These are phyloP conservation scores for Montipora sp. DNA, from an alignment of 64 coral and sea anemone species.

Conservation along the genomic window DNA sequence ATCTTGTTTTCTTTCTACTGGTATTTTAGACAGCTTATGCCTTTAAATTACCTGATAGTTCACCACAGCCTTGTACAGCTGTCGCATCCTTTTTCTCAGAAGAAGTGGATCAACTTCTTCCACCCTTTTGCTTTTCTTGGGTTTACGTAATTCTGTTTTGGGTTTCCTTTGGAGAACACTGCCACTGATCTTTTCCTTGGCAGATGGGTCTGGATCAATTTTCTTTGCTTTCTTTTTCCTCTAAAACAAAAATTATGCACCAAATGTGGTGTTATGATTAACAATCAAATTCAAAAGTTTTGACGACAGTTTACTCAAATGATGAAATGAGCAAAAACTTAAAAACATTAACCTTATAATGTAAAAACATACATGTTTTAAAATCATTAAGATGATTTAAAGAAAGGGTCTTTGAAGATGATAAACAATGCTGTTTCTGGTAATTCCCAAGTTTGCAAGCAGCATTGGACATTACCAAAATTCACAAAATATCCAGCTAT, in stretches of 20 bases:
- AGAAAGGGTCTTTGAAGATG: no score
- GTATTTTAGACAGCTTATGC: no score
- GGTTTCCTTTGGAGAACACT: slow-evolving; percentile 57
- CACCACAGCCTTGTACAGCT: slow-evolving; percentile 82
- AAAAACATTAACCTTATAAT: no score
- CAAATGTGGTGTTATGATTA: not conserved
- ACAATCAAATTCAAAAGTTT: not conserved
- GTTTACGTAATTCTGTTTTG: slow-evolving; percentile 59
- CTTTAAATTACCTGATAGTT: slow-evolving; percentile 77
- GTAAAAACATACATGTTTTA: no score
- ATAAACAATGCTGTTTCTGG: no score
- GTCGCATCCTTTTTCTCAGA: slow-evolving; percentile 90
- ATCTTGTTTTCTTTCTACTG: no score
- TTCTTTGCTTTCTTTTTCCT: slow-evolving; percentile 70
- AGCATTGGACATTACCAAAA: no score
- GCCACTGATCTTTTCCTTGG: slow-evolving; percentile 4
- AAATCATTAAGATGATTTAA: no score
- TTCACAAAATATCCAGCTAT: no score
- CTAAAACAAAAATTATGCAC: not conserved
- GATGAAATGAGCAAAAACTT: no score
- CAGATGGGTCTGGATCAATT: slow-evolving; percentile 52
- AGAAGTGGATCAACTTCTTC: slow-evolving; percentile 70
- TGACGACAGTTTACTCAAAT: not conserved
- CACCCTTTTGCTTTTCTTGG: slow-evolving; percentile 74
- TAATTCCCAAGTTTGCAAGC: no score